Evolutionary conservation across 2,888 invertebrate species (phyloP), one percentile per base, ranked within the genome.

Genomic region (Morpho helenor): DNA sequence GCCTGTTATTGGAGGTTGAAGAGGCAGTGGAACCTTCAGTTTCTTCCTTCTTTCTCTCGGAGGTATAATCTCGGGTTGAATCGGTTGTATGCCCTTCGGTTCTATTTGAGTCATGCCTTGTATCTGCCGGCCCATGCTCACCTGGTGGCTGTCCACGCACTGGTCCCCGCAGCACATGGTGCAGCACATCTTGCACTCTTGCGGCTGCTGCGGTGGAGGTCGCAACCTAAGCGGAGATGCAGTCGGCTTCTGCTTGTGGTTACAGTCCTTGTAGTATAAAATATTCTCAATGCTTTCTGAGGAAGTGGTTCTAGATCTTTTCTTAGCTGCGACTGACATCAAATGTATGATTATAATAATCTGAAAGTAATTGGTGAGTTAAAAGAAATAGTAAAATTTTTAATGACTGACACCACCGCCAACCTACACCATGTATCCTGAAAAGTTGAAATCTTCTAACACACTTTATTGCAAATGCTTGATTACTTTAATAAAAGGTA

Each of bases 221-320:
- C 51, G 23, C 10, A 45, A n/a, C 1, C 65, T 9, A 0, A 59
- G 52, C 9, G 56, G 40, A 0, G 61, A 42, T 5, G 49, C 52
- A 1, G 60, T 51, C 8, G 60, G 52, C 3, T 71, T 69, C 8
- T 66, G 65, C 8, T 74, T 80, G 47, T 76, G 76, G 52, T 80
- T 80, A 55, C 83, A 85, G 62, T 87, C 89, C 65, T 83, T 80
- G 65, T 77, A 88, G 62, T 87, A 88, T 0, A 90, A 65, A 2
- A 90, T 74, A 49, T 89, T 87, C 50, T 88, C 89, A 49, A 89
- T 82, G 50, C 85, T 87, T 57, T 87, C 87, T 22, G 84, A 84
- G 2, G 82, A 77, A 0, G 52, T 56, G 50, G 73, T 64, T 61
- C 50, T 66, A 42, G 64, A 59, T 46, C 60, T 65, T 45, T 71